Conservation (phyloP, 2,888 invertebrate genomes). For the Diloba caeruleocephala region DNA sequence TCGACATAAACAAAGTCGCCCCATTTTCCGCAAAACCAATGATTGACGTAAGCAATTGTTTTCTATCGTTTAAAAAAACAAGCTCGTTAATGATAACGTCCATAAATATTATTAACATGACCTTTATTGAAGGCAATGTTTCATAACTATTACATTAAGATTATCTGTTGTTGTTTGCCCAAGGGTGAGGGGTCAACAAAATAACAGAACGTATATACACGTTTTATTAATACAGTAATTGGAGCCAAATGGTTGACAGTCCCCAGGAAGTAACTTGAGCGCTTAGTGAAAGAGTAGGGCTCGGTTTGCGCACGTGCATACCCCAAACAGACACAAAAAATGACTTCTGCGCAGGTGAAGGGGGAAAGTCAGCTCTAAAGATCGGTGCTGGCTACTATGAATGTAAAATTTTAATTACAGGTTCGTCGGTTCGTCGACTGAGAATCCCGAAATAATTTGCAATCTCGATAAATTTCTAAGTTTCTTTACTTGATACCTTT, state of each 20-base stretch:
- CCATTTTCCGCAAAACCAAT: background rate
- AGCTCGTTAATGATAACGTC: conserved; percentile 49
- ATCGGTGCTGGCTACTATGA: no score
- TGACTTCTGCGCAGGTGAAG: no score
- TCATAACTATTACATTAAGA: conserved; percentile 51
- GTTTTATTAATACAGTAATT: conserved; percentile 25
- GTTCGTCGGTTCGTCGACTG: no score
- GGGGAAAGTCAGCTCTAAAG: no score
- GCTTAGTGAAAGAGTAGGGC: no score
- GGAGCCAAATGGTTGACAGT: background rate
- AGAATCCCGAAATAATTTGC: no score
- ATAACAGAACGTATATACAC: conserved; percentile 42
- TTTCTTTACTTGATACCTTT: no score
- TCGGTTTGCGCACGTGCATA: no score
- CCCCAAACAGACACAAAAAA: no score
- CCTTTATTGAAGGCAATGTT: conserved; percentile 51
- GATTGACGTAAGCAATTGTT: conserved; percentile 38
- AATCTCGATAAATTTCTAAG: no score
- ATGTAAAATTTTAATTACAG: no score
- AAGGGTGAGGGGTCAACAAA: conserved; percentile 58
- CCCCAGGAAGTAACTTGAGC: no score
- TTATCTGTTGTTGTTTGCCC: conserved; percentile 63
- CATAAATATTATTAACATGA: conserved; percentile 52
- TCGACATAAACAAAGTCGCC: background rate
- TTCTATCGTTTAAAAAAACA: conserved; percentile 54